phyloP scores from a whole-genome alignment of 2,113 vertebrate genomes.

The Ranitomeya imitator region DNA sequence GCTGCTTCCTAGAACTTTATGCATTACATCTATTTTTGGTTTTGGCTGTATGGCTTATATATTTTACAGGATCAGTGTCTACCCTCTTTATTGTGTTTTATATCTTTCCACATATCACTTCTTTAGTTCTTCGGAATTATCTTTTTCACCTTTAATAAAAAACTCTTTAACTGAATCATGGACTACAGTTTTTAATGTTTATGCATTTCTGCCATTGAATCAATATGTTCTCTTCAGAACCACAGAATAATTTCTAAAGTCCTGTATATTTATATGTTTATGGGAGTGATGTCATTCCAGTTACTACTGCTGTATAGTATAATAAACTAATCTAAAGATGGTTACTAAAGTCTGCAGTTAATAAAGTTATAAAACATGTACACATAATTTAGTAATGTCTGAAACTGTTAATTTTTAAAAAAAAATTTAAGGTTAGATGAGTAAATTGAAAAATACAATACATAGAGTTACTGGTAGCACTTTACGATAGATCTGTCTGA shows the following conservation, averaged over 20 bases:
- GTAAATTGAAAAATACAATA: no score
- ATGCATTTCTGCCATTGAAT: neutral
- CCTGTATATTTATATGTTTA: neutral
- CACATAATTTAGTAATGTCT: no score
- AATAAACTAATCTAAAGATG: neutral
- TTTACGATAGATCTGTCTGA: no score
- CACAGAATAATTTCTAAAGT: neutral
- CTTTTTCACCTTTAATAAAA: neutral
- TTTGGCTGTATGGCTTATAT: neutral
- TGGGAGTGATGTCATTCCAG: neutral
- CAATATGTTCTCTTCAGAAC: neutral
- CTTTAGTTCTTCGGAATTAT: neutral
- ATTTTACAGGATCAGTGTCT: neutral
- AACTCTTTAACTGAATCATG: neutral
- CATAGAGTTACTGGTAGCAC: no score
- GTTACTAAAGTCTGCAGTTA: neutral
- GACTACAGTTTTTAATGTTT: neutral
- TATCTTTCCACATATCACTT: neutral
- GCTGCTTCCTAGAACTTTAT: neutral
- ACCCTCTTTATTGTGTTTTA: neutral
- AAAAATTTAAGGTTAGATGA: no score
- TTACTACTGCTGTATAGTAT: neutral
- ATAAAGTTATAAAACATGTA: no score
- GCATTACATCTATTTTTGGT: neutral
- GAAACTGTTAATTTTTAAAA: no score